Base-by-base conservation (phyloP, 1,140 invertebrate genomes). In the Penaeus vannamei region DNA sequence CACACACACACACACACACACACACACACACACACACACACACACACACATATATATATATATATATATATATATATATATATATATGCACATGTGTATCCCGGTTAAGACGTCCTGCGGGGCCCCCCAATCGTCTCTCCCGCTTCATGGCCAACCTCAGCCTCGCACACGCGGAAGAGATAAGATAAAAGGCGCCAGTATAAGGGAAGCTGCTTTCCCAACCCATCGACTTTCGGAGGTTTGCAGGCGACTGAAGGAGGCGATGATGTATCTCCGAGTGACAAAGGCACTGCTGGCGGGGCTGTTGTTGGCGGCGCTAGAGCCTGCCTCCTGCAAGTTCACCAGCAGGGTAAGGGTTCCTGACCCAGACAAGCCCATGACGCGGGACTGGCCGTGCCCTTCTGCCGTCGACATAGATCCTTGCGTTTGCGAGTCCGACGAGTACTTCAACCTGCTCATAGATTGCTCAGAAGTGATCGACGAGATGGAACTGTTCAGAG, bases 111-210 rank as follows among this genome's bases (percentile, higher is more conserved):
- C 26, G 26, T 23, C 14, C 42, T 80, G 19, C 22, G 0, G 26
- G 1, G 1, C 42, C 29, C 19, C 77, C 42, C 29, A 4, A 23
- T 0, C 32, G 0, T 0, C 32, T 2, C 29, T 32, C 77, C 42
- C 60, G 20, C 36, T 10, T 26, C 79, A 14, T 53, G 12, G n/a
- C 81, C 26, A 14, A 14, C 23, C 53, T 53, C 53, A 53, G 53
- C 17, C 53, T 53, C 14, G 53, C 12, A 53, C 2, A 17, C 0
- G 8, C 10, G 53, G 53, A 26, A 59, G 69, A 22, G 84, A 85
- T 85, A 72, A 85, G 66, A 85, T 85, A 85, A 72, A 10, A 19
- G 22, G 1, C 22, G 20, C 64, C n/a, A 29, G 10, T 85, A 85
- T 85, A 85, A 85, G 64, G 26, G 8, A 19, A 60, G 42, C 32